Evolutionary conservation across 2,888 invertebrate genomes (phyloP).

Genomic region (Cybosia mesomella): DNA sequence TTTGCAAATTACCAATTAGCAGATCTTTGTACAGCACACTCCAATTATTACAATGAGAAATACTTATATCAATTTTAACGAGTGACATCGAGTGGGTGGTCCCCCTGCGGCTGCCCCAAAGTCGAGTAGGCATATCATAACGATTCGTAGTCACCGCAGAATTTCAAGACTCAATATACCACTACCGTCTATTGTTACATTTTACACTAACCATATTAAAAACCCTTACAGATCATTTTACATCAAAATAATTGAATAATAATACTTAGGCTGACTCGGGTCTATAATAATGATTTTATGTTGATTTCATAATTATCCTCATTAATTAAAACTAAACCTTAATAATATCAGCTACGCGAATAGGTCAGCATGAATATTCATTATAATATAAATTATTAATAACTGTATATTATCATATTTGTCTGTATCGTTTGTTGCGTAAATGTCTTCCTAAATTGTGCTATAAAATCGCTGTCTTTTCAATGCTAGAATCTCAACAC

Average conservation of each 20-base stretch:
- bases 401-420: slow-evolving; percentile 63
- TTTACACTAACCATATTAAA: slow-evolving; percentile 54
- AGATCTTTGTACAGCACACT: slow-evolving; percentile 34
- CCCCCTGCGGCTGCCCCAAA: slow-evolving; percentile 45
- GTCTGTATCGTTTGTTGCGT: slow-evolving; percentile 74
- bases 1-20: slow-evolving; percentile 28
- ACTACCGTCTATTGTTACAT: slow-evolving; percentile 52
- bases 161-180: slow-evolving; percentile 33
- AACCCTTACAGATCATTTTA: slow-evolving; percentile 58
- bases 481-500: slow-evolving; percentile 56
- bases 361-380: slow-evolving; percentile 68
- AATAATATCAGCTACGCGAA: slow-evolving; percentile 75
- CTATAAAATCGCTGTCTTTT: slow-evolving; percentile 63
- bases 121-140: slow-evolving; percentile 30
- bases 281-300: slow-evolving; percentile 62
- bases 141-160: slow-evolving; percentile 29
- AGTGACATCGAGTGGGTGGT: slow-evolving; percentile 42
- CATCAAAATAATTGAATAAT: slow-evolving; percentile 63
- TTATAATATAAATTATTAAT: slow-evolving; percentile 63
- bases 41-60: slow-evolving; percentile 20
- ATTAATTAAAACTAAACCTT: slow-evolving; percentile 74
- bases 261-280: slow-evolving; percentile 79
- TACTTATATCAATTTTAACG: slow-evolving; percentile 27
- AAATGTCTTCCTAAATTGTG: slow-evolving; percentile 71
- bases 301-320: slow-evolving; percentile 58